A percentile compares a stretch with the other conserved stretches of the same genome.
Conservation (phyloP, 1,140 invertebrate species). For the Copidosoma floridanum region DNA sequence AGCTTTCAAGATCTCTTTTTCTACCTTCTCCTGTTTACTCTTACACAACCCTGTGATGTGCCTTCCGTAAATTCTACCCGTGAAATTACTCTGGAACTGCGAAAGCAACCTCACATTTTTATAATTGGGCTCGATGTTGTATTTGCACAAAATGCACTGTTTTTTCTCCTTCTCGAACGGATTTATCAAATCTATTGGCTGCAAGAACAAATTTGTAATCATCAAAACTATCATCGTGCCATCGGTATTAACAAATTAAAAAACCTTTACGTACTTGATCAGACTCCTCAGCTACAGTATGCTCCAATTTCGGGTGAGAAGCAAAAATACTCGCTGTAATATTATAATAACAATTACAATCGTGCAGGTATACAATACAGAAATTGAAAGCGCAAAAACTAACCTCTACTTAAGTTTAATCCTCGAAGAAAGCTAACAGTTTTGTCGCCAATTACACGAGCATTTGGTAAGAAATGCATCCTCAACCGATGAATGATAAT, state of each 20-base stretch:
- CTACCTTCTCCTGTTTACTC: constrained; percentile 69
- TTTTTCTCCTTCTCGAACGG: constrained; percentile 75
- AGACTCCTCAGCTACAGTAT: background rate
- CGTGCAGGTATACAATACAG: too few relatives aligned
- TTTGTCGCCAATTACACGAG: constrained; percentile 3
- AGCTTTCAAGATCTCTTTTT: constrained; percentile 71
- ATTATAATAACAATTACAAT: too few relatives aligned
- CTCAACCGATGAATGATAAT: background rate
- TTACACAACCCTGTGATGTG: constrained; percentile 89
- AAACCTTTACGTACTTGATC: constrained; percentile 17
- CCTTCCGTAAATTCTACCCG: constrained; percentile 84
- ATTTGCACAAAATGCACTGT: constrained; percentile 84
- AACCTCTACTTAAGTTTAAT: constrained; percentile 11
- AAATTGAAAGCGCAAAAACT: constrained; percentile 11
- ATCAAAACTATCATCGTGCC: background rate
- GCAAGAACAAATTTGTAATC: constrained; percentile 15
- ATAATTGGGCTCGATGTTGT: constrained; percentile 81
- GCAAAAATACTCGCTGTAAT: background rate
- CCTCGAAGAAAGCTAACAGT: background rate
- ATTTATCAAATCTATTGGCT: constrained; percentile 71
- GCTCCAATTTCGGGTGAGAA: background rate
- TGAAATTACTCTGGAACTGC: constrained; percentile 93
- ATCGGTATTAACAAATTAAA: background rate
- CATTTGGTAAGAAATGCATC: constrained; percentile 9
- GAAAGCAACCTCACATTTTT: constrained; percentile 90